These are phyloP conservation scores for Menidia menidia DNA, from an alignment of 2,797 vertebrate genomes.

Conservation along the genomic window DNA sequence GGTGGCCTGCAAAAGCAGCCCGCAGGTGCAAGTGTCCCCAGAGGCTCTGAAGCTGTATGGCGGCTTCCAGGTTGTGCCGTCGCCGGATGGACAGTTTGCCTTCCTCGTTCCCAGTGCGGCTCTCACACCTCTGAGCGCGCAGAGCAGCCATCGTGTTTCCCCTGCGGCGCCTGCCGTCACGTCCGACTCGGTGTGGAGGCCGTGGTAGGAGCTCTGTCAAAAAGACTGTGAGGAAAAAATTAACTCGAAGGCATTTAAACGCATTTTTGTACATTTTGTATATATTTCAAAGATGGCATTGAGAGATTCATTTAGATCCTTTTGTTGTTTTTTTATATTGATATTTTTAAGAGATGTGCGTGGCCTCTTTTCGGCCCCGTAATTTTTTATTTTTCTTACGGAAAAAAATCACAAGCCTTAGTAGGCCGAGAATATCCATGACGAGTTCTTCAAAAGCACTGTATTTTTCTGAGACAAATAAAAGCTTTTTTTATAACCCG, in stretches of 20 bases:
- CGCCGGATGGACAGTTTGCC: constrained; percentile 91
- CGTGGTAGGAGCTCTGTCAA: constrained; percentile 84
- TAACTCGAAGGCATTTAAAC: constrained; percentile 31
- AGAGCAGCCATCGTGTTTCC: constrained; percentile 73
- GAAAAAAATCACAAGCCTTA: constrained; percentile 69
- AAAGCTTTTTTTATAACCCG: constrained; percentile 68
- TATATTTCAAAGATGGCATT: constrained; percentile 73
- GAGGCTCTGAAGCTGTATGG: constrained; percentile 85
- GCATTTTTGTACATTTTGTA: constrained; percentile 79
- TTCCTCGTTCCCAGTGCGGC: constrained; percentile 91
- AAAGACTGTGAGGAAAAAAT: neutral
- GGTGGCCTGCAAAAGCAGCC: constrained; percentile 80
- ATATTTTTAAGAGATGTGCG: constrained; percentile 19
- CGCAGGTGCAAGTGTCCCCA: constrained; percentile 52
- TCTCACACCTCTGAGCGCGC: constrained; percentile 77
- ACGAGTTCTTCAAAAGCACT: constrained; percentile 79
- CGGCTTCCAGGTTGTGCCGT: constrained; percentile 90
- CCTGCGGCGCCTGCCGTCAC: constrained; percentile 81
- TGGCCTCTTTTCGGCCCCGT: constrained; percentile 25
- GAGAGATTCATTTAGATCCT: constrained; percentile 81
- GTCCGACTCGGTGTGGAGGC: constrained; percentile 93
- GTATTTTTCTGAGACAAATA: constrained; percentile 79
- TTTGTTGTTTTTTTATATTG: constrained; percentile 44
- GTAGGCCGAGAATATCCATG: constrained; percentile 79
- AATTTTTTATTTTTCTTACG: constrained; percentile 57